Base-by-base conservation (phyloP, 2,888 invertebrate species). In the Ceramica pisi region DNA sequence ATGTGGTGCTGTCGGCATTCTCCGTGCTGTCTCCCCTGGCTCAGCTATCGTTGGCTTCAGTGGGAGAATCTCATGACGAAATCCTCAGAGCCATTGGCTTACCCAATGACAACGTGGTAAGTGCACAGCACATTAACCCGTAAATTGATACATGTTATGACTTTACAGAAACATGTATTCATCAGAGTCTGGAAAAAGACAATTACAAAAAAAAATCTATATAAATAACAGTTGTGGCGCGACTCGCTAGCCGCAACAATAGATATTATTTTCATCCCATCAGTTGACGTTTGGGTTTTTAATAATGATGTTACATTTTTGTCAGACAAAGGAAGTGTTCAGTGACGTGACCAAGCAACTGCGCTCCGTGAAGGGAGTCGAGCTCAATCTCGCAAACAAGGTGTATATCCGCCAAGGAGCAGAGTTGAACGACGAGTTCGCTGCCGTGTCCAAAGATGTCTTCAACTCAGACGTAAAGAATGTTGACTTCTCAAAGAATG, bases 341-440 rank as follows among this genome's bases (percentile, higher is more conserved):
- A 59, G 86, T 1, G 71, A 81, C 2, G 70, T 90, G 7, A 90
- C 88, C 73, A 66, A 76, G 21, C 70, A 84, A 73, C 72, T 94
- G 14, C 83, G 87, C 48, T 78, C 89, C 0, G 78, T 95, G 3
- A 88, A 94, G 71, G 96, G 96, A 46, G 96, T 97, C 9, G 96
- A 96, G 5, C 89, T 98, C 0, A 96, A 95, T 61, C 93, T 97
- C 67, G 98, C 98, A 0, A 98, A 97, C 87, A 97, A 97, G 83
- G 89, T 98, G 0, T 98, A 97, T 88, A 88, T 97, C 0, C 96
- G 96, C 67, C 59, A 94, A 1, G 90, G 92, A 2, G 93, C 94
- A 16, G 78, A 90, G 51, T 76, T 98, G 5, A 96, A 97, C 56
- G 86, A 94, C 0, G 88, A 94, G 1, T 98, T 97, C 85, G 94